Evolutionary conservation across 1,140 invertebrate genomes (phyloP).

Genomic region (Sarcophaga peregrina): DNA sequence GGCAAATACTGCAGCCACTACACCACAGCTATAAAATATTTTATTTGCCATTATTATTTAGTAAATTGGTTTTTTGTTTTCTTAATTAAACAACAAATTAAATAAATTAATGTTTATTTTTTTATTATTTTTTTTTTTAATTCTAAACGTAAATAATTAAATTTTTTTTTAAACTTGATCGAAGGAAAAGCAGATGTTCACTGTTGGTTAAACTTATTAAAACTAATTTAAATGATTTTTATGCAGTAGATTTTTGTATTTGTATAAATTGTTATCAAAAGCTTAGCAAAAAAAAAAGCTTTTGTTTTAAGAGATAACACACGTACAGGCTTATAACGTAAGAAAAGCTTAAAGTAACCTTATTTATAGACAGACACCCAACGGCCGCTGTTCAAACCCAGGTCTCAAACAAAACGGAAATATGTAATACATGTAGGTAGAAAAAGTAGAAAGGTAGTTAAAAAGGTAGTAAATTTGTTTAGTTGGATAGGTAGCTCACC

Average conservation of each 20-base stretch:
- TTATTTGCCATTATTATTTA: neutral
- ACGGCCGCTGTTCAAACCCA: no score
- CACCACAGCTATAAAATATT: neutral
- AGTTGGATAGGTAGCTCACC: no score
- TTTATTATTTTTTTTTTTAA: neutral
- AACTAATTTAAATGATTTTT: constrained; percentile 24
- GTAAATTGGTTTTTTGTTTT: neutral
- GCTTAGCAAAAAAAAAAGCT: neutral
- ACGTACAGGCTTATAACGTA: no score
- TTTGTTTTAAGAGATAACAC: neutral
- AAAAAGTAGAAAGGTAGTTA: no score
- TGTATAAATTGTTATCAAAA: neutral
- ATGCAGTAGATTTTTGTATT: constrained; percentile 17
- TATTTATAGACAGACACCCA: no score
- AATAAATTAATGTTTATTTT: no score
- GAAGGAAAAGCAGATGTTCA: neutral
- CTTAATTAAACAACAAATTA: no score
- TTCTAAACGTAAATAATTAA: neutral
- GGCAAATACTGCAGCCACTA: neutral
- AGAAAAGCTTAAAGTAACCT: no score
- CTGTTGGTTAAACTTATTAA: neutral
- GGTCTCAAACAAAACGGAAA: no score
- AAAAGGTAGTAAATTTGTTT: no score
- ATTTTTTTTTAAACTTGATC: neutral
- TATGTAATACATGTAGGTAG: no score